Evolutionary conservation across 2,797 vertebrate genomes (phyloP), one percentile per base, ranked within the genome.

Genomic region (Chelon auratus): DNA sequence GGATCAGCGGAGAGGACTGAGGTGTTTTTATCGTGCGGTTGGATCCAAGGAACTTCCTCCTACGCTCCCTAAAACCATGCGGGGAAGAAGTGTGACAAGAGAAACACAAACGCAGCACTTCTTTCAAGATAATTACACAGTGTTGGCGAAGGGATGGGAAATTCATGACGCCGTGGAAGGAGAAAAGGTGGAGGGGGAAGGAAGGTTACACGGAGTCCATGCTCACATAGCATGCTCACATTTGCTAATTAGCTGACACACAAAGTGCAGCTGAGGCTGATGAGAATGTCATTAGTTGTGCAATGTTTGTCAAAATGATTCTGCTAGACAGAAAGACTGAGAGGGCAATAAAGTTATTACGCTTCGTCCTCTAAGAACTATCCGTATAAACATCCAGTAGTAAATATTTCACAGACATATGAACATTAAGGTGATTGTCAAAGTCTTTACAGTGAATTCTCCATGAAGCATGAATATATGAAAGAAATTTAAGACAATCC

Each of bases 81-180:
- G 61, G 42, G 42, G 26, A 67, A 52, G 68, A 72, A 66, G 36
- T 24, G 73, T 51, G 59, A 65, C 69, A 56, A 40, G 78, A 62
- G 36, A 83, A 75, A 60, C 68, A 64, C 69, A 61, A 87, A 81
- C 30, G 22, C 62, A 76, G 77, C 87, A 72, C 73, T 72, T 85
- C 79, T 72, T 84, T 67, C 63, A 73, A 51, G 73, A 64, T 82
- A 87, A 87, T 89, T 86, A 82, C 72, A 80, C 14, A 57, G 75
- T 74, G 72, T 30, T 81, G 63, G 75, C 72, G 33, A 82, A 47
- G 59, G 51, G 62, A 59, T 51, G 62, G 48, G 33, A 63, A 65
- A 68, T 42, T 60, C 26, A 26, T 33, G 50, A 63, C 58, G 65
- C 47, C 63, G 48, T 15, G 54, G 73, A 55, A 39, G 51, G 67